Base-by-base conservation (phyloP, 2,797 vertebrate genomes). In the Schizopygopsis pylzovi region DNA sequence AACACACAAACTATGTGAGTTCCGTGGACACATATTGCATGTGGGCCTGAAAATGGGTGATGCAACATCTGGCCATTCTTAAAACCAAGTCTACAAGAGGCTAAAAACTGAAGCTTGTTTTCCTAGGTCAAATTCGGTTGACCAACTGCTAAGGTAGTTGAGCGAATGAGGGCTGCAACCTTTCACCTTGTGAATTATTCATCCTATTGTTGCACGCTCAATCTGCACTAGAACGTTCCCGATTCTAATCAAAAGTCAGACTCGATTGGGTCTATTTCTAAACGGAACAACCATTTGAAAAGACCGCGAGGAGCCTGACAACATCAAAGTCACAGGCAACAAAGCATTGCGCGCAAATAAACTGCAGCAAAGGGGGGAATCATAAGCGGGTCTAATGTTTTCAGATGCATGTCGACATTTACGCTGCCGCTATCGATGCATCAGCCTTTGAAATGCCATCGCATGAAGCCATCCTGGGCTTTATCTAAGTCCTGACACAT, bases 161-260 rank as follows among this genome's bases (percentile, higher is more conserved):
- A 94, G 93, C 92, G 94, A 94, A 94, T 92, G 92, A 93, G 93
- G 91, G 84, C 89, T 88, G 79, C 90, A 88, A 91, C 89, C 84
- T 91, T 90, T 94, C 90, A 92, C 88, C 92, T 92, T 89, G 56
- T 80, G 41, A 82, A 22, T 59, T 76, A 85, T 56, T 59, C 37
- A 56, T 83, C 20, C 61, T 63, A 1, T 65, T 45, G 18, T 56
- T 13, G 16, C 22, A 33, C 13, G 15, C 4, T 13, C 25, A 45
- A 77, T 45, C 25, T 16, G 3, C 22, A 39, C 41, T 39, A 47
- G 52, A 82, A 28, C 11, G 12, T 39, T 43, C 22, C 41, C 3
- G 15, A 33, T 43, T 28, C 22, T 28, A 82, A 61, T 75, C 70
- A 33, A 9, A 81, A 41, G 6, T 45, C 41, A 13, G 9, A 41